Conservation (phyloP, 2,113 vertebrate genomes). For the Caranx ignobilis region DNA sequence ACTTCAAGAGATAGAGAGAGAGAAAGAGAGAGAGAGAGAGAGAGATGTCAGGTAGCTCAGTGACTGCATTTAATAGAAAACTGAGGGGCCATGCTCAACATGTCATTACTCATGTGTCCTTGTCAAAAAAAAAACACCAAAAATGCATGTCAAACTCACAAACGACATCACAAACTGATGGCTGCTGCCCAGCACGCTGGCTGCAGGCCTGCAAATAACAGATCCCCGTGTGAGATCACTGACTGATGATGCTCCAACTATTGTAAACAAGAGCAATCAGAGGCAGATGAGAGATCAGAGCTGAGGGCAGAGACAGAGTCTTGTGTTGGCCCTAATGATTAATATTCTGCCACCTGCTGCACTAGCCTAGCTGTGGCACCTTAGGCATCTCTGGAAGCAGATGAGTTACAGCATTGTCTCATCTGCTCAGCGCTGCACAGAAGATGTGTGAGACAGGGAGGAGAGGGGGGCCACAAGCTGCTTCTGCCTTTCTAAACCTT, state of each 20-base stretch:
- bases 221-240: slow-evolving; percentile 40
- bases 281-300: slow-evolving; percentile 58
- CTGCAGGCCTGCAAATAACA: slow-evolving; percentile 23
- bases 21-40: neutral
- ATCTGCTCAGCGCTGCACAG: slow-evolving; percentile 44
- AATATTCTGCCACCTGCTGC: slow-evolving; percentile 63
- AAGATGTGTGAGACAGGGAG: slow-evolving; percentile 35
- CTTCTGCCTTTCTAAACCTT: slow-evolving; percentile 39
- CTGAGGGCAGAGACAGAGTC: slow-evolving; percentile 39
- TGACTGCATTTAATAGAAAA: neutral
- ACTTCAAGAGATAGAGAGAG: neutral
- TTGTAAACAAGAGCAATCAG: slow-evolving; percentile 65
- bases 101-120: neutral
- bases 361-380: slow-evolving; percentile 50
- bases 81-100: neutral
- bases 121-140: neutral
- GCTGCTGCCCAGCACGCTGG: slow-evolving; percentile 2
- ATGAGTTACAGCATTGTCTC: slow-evolving; percentile 66
- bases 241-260: slow-evolving; percentile 56
- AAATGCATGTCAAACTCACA: neutral
- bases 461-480: slow-evolving; percentile 29
- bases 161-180: neutral
- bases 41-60: neutral
- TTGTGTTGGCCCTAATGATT: slow-evolving; percentile 53
- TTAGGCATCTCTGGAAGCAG: slow-evolving; percentile 54